Percentiles rank a stretch among this genome's conserved stretches.
Conservation (phyloP, 2,888 invertebrate genomes). For the Phymatocera aterrima region DNA sequence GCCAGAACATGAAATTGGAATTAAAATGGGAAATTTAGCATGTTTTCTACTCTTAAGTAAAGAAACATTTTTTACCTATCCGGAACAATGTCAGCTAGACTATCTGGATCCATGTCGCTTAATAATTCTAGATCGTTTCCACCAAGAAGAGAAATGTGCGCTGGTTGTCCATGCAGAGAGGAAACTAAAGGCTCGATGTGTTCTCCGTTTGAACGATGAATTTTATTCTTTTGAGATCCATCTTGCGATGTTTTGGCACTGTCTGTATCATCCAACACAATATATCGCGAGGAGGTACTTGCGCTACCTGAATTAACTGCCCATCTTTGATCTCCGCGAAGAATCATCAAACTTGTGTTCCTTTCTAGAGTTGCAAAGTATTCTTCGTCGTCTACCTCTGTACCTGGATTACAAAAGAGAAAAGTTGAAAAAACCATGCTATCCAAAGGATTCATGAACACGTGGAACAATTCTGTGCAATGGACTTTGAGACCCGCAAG, state of each 20-base stretch:
- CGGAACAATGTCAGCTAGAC: slow-evolving; percentile 87
- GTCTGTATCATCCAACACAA: slow-evolving; percentile 66
- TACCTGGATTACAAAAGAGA: slow-evolving; percentile 74
- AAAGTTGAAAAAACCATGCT: background rate
- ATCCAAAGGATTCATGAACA: no score
- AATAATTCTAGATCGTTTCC: slow-evolving; percentile 90
- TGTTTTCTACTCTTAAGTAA: background rate
- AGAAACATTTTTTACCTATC: slow-evolving; percentile 76
- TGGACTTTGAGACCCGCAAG: no score
- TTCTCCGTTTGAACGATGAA: slow-evolving; percentile 55
- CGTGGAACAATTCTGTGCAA: no score
- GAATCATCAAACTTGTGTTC: slow-evolving; percentile 90
- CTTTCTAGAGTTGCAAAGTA: slow-evolving; percentile 94
- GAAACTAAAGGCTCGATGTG: slow-evolving; percentile 68
- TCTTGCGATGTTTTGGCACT: slow-evolving; percentile 62
- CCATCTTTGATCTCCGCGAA: slow-evolving; percentile 88
- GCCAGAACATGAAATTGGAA: background rate
- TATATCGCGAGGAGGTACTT: slow-evolving; percentile 67
- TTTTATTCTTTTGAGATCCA: slow-evolving; percentile 59
- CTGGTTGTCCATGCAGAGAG: slow-evolving; percentile 79
- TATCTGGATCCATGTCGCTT: slow-evolving; percentile 94
- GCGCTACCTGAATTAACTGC: slow-evolving; percentile 72
- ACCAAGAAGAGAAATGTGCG: slow-evolving; percentile 89
- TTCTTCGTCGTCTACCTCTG: slow-evolving; percentile 96
- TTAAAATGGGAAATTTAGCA: background rate